A percentile compares a stretch with the other conserved stretches of the same genome.
phyloP scores from a whole-genome alignment of 2,797 vertebrate species.

The Chromobotia macracanthus region DNA sequence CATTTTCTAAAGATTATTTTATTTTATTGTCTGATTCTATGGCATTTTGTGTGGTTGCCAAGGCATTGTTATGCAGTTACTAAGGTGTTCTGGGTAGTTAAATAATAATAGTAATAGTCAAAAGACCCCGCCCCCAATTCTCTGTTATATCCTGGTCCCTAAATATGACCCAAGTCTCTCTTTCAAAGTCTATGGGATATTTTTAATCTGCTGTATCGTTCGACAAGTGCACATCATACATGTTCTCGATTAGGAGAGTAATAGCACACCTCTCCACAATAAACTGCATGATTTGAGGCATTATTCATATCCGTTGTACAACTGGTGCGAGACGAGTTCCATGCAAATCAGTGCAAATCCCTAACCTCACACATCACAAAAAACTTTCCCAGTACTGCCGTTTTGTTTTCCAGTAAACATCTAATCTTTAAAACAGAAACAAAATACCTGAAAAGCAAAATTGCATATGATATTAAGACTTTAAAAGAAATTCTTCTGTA shows the following conservation, averaged over 20 bases:
- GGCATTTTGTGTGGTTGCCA: neutral
- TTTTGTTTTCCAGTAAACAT: neutral
- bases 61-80: neutral
- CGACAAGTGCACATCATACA: neutral
- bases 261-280: slow-evolving; percentile 1
- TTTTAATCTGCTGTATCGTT: neutral
- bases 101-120: neutral
- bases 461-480: neutral
- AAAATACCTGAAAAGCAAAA: neutral
- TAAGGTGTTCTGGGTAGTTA: neutral
- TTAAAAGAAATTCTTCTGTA: too few relatives aligned
- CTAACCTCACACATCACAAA: neutral
- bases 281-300: neutral
- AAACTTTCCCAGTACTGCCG: neutral
- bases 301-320: neutral
- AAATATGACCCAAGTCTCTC: neutral
- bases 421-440: neutral
- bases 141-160: neutral
- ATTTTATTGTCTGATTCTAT: too few relatives aligned
- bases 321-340: slow-evolving; percentile 4
- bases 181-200: neutral
- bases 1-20: too few relatives aligned
- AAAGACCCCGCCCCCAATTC: neutral
- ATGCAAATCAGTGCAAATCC: slow-evolving; percentile 6
- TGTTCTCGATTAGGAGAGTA: neutral